A percentile compares a stretch with the other conserved stretches of the same genome.
Conservation (phyloP, 2,797 vertebrate genomes). For the Sardinella longiceps region DNA sequence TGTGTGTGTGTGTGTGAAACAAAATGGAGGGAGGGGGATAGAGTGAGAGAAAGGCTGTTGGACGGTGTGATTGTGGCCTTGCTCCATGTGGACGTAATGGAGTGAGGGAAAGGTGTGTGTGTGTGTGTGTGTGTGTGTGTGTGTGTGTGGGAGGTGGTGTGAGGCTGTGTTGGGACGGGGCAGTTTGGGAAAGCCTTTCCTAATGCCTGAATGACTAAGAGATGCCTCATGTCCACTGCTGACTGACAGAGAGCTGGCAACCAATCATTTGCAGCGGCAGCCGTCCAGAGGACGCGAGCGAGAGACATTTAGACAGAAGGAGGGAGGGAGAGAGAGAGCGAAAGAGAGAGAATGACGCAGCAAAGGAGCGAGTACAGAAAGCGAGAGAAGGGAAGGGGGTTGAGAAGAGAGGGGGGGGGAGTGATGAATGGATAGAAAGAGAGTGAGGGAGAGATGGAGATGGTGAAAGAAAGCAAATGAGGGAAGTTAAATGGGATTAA, state of each 20-base stretch:
- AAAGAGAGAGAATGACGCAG: slow-evolving; percentile 1
- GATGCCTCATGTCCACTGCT: background rate
- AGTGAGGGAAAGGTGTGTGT: background rate
- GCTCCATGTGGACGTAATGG: background rate
- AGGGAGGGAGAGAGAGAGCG: slow-evolving; percentile 7
- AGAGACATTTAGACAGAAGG: too few relatives aligned
- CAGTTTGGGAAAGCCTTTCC: background rate
- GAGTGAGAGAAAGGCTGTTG: background rate
- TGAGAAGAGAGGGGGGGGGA: too few relatives aligned
- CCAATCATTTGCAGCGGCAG: background rate
- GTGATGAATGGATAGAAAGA: background rate
- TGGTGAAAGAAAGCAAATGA: background rate
- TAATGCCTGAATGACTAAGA: background rate
- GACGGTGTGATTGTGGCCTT: background rate
- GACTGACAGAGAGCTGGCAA: background rate
- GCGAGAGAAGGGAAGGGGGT: background rate
- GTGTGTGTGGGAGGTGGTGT: background rate
- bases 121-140: background rate
- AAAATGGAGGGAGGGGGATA: too few relatives aligned
- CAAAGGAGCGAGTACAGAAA: background rate
- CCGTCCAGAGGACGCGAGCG: too few relatives aligned
- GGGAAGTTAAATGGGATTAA: slow-evolving; percentile 15
- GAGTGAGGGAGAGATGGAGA: background rate
- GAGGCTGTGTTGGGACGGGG: background rate
- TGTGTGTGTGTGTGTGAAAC: background rate